phyloP scores from a whole-genome alignment of 2,797 vertebrate genomes.

The Euthynnus affinis region DNA sequence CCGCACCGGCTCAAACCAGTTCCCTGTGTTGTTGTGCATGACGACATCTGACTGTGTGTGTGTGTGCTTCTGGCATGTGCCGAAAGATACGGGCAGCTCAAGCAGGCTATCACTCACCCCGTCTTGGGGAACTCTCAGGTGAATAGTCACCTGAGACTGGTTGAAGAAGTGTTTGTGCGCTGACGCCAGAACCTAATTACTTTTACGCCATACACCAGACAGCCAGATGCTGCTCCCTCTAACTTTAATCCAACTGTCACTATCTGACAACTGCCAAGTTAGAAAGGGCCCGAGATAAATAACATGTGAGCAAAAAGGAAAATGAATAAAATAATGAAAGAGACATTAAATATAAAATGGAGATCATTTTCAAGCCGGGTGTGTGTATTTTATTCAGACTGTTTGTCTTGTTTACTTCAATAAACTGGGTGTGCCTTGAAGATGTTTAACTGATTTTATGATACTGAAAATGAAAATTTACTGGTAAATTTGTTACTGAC shows the following conservation, averaged over 20 bases:
- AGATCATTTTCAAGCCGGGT: too few species aligned
- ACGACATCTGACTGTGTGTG: slow-evolving; percentile 71
- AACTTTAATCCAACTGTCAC: not conserved
- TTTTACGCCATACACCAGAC: not conserved
- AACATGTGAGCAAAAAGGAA: not conserved
- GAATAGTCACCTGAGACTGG: slow-evolving; percentile 28
- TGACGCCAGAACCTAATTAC: not conserved
- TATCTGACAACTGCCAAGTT: not conserved
- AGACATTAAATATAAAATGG: not conserved
- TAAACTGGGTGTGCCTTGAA: not conserved
- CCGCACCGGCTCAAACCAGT: slow-evolving; percentile 81
- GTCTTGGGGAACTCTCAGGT: slow-evolving; percentile 54
- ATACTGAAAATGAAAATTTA: too few species aligned
- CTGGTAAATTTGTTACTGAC: not conserved
- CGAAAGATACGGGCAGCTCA: slow-evolving; percentile 42
- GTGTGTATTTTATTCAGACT: not conserved
- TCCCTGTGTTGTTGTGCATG: slow-evolving; percentile 71
- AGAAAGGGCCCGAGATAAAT: not conserved
- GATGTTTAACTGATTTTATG: not conserved
- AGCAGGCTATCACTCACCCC: slow-evolving; percentile 22
- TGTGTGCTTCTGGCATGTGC: slow-evolving; percentile 60
- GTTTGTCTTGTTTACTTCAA: not conserved
- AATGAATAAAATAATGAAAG: not conserved
- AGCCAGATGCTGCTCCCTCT: not conserved
- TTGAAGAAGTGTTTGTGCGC: not conserved